Evolutionary conservation across 2,888 invertebrate genomes (phyloP).

Genomic region (Nesidiocoris tenuis): DNA sequence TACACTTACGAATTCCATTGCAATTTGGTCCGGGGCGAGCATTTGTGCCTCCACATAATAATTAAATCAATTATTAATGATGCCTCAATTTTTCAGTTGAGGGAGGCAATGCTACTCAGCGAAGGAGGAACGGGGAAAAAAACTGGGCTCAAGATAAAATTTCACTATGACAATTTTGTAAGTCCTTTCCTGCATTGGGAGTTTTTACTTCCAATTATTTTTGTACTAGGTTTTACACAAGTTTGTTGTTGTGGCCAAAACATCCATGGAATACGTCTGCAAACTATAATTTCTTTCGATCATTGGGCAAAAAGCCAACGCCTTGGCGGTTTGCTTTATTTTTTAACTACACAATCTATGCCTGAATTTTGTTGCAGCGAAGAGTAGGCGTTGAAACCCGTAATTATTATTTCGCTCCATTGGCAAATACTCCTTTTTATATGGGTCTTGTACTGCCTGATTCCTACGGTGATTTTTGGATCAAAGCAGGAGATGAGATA

Average conservation of each 20-base stretch:
- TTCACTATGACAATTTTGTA: conserved; percentile 78
- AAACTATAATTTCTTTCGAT: no score
- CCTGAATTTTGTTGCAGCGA: conserved; percentile 60
- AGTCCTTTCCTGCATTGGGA: conserved; percentile 24
- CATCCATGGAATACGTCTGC: no score
- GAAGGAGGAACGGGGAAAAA: conserved; percentile 66
- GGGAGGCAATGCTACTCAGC: conserved; percentile 72
- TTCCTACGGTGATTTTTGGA: conserved; percentile 73
- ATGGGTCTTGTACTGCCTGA: conserved; percentile 81
- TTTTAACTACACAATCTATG: no score
- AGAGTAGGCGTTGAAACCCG: conserved; percentile 76
- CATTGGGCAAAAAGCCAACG: no score
- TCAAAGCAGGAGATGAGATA: conserved; percentile 76
- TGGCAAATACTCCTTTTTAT: conserved; percentile 83
- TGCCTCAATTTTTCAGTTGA: conserved; percentile 58
- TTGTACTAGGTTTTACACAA: no score
- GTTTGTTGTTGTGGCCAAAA: no score
- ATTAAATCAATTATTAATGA: no score
- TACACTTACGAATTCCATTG: no score
- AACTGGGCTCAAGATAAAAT: conserved; percentile 68
- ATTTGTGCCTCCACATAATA: no score
- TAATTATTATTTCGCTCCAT: conserved; percentile 78
- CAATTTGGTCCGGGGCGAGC: no score
- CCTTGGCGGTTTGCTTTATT: no score
- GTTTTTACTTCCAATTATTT: no score